Conservation (phyloP, 1,140 invertebrate genomes). For the Trichomalopsis sarcophagae region DNA sequence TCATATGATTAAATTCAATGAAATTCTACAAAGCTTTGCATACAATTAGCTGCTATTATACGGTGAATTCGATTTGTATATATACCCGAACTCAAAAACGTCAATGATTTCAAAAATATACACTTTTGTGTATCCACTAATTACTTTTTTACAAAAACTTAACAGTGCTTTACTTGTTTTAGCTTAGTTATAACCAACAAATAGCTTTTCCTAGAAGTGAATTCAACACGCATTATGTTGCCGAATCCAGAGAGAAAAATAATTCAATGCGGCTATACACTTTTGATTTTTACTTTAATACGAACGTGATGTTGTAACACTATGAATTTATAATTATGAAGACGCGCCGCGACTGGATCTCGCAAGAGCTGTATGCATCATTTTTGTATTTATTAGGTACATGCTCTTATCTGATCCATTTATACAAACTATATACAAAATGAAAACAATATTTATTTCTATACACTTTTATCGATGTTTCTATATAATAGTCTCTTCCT, state of each 20-base stretch:
- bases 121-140: background rate
- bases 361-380: background rate
- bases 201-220: background rate
- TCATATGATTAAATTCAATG: background rate
- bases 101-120: slow-evolving; percentile 10
- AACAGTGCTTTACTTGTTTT: background rate
- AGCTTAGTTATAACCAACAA: background rate
- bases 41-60: background rate
- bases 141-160: slow-evolving; percentile 16
- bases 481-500: slow-evolving; percentile 19
- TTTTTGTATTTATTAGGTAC: slow-evolving; percentile 16
- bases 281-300: slow-evolving; percentile 24
- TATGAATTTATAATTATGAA: slow-evolving; percentile 30
- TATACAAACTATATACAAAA: slow-evolving; percentile 70
- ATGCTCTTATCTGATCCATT: slow-evolving; percentile 55
- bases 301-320: background rate
- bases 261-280: background rate
- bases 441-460: slow-evolving; percentile 58
- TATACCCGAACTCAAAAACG: background rate
- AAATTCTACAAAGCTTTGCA: background rate
- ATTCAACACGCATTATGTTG: background rate
- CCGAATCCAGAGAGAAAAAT: background rate
- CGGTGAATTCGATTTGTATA: background rate
- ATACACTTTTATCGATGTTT: slow-evolving; percentile 48
- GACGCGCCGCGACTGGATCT: background rate